A percentile compares a stretch with the other conserved stretches of the same genome.
Evolutionary conservation across 1,140 invertebrate species (phyloP).

Genomic region (Chionoecetes opilio): DNA sequence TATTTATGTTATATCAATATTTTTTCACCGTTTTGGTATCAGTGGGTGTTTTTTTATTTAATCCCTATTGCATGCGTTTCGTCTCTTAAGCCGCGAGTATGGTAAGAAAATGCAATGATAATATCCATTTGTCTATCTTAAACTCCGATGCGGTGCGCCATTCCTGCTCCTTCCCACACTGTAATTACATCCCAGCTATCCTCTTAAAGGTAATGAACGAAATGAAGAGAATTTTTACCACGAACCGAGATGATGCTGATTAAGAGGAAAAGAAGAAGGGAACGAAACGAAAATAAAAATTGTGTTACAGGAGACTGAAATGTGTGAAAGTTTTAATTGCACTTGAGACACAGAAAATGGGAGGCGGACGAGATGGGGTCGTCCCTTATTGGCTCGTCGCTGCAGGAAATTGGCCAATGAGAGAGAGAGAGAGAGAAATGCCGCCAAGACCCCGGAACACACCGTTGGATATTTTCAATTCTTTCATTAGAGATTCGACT

Average conservation of each 20-base stretch:
- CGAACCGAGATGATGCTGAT: not conserved
- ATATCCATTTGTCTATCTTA: no score
- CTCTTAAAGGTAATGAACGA: not conserved
- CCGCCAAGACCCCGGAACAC: not conserved
- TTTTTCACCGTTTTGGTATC: no score
- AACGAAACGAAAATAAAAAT: not conserved
- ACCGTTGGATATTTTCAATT: not conserved
- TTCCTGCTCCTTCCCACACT: not conserved
- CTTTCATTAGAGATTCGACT: not conserved
- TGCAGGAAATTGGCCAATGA: not conserved
- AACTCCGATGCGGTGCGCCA: not conserved
- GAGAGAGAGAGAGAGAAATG: not conserved
- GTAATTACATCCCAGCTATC: not conserved
- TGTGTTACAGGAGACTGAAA: not conserved
- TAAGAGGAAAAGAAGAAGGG: not conserved
- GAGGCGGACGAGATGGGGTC: not conserved
- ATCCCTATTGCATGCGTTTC: no score
- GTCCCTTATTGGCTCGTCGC: not conserved
- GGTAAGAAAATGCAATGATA: no score
- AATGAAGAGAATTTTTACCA: not conserved
- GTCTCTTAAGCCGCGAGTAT: no score
- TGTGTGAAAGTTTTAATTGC: slow-evolving; percentile 20
- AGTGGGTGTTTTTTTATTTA: no score
- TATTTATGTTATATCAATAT: no score
- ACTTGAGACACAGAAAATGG: slow-evolving; percentile 5